Evolutionary conservation across 2,888 invertebrate genomes (phyloP).

Genomic region (Lochmaea crataegi): DNA sequence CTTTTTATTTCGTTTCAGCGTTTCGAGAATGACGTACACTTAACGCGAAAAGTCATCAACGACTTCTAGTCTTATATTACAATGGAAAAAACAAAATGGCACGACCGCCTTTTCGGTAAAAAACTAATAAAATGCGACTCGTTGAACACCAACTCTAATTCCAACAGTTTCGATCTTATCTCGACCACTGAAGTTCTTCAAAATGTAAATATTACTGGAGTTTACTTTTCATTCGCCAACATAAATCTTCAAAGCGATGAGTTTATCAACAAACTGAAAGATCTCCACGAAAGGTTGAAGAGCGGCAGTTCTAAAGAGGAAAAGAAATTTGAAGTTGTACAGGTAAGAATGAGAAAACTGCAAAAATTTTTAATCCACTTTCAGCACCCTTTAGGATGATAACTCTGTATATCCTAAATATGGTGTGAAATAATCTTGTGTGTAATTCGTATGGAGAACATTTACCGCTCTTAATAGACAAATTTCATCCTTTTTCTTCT

Average conservation of each 20-base stretch:
- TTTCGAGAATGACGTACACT: conserved; percentile 8
- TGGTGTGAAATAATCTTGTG: too few relatives aligned
- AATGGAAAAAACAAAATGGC: conserved; percentile 67
- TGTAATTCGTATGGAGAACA: too few relatives aligned
- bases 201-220: conserved; percentile 70
- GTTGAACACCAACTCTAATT: conserved; percentile 56
- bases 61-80: background rate
- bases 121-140: conserved; percentile 67
- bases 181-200: conserved; percentile 67
- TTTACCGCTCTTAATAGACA: too few relatives aligned
- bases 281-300: conserved; percentile 67
- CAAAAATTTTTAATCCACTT: too few relatives aligned
- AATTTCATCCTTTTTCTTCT: background rate
- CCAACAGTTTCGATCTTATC: conserved; percentile 66
- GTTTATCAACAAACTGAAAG: conserved; percentile 73
- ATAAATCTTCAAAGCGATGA: conserved; percentile 77
- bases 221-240: conserved; percentile 79
- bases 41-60: background rate
- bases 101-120: conserved; percentile 72
- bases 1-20: conserved; percentile 15
- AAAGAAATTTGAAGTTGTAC: conserved; percentile 72
- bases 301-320: conserved; percentile 51
- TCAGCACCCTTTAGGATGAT: too few relatives aligned
- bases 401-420: too few relatives aligned
- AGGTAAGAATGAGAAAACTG: conserved; percentile 62